Percentiles rank a stretch among this genome's conserved stretches.
Evolutionary conservation across 1,140 invertebrate species (phyloP).

Genomic region (Archivesica marissinica): DNA sequence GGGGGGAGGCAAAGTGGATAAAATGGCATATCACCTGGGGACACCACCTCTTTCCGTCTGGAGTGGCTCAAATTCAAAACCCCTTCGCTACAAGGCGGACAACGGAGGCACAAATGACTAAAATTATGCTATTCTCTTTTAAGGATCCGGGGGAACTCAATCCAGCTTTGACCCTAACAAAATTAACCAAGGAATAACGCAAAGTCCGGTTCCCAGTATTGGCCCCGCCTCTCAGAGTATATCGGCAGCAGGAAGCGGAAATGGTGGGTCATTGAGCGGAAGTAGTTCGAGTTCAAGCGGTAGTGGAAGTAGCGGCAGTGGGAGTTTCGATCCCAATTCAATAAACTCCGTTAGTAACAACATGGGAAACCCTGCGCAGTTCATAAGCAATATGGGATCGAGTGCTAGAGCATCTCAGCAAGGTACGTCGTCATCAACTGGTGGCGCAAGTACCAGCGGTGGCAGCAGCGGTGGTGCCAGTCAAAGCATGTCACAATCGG

Average conservation of each 20-base stretch:
- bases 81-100: no score
- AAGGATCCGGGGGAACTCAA: neutral
- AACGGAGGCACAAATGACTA: no score
- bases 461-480: neutral
- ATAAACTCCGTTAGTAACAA: conserved; percentile 33
- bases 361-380: conserved; percentile 9
- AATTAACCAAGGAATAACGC: conserved; percentile 3
- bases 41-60: no score
- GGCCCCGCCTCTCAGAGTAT: neutral
- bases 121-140: no score
- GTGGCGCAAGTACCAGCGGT: neutral
- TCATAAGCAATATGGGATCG: conserved; percentile 34
- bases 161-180: neutral
- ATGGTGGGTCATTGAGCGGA: conserved; percentile 1
- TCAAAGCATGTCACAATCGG: conserved; percentile 37
- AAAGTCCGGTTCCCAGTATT: neutral
- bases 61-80: no score
- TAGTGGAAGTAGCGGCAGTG: neutral
- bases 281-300: conserved; percentile 15
- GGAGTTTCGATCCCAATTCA: conserved; percentile 36
- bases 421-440: conserved; percentile 26
- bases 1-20: no score
- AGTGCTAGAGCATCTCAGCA: conserved; percentile 27
- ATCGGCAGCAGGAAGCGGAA: neutral
- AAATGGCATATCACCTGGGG: no score